These are phyloP conservation scores for Apeira syringaria DNA, from an alignment of 2,888 invertebrate genomes.

Conservation along the genomic window DNA sequence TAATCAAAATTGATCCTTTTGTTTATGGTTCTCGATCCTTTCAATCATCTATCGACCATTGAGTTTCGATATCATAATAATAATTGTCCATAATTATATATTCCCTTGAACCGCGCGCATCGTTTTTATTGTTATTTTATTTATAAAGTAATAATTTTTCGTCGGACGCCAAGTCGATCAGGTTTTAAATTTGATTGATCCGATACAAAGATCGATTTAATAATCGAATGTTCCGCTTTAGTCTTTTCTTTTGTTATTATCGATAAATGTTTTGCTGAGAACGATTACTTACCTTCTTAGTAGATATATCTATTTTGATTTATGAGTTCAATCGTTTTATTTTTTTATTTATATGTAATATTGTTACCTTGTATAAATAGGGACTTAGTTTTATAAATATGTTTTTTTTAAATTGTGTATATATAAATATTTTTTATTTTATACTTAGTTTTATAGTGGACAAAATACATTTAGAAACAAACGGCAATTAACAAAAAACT, in stretches of 20 bases:
- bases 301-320: conserved; percentile 62
- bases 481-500: too few relatives aligned
- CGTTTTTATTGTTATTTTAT: conserved; percentile 84
- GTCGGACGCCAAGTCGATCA: conserved; percentile 74
- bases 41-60: conserved; percentile 82
- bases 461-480: too few relatives aligned
- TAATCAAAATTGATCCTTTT: conserved; percentile 80
- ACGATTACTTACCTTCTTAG: conserved; percentile 59
- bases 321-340: conserved; percentile 47
- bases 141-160: conserved; percentile 83
- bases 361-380: conserved; percentile 28
- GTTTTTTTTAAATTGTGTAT: too few relatives aligned
- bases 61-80: conserved; percentile 81
- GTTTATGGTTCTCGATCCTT: conserved; percentile 81
- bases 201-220: conserved; percentile 82
- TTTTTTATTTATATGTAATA: conserved; percentile 34
- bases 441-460: too few relatives aligned
- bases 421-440: too few relatives aligned
- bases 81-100: conserved; percentile 84
- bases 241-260: conserved; percentile 66
- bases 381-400: too few relatives aligned
- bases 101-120: conserved; percentile 77
- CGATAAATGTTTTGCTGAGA: conserved; percentile 68
- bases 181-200: conserved; percentile 83
- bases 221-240: conserved; percentile 74